Conservation (phyloP, 1,140 invertebrate genomes). For the Leptinotarsa undecemlineata region DNA sequence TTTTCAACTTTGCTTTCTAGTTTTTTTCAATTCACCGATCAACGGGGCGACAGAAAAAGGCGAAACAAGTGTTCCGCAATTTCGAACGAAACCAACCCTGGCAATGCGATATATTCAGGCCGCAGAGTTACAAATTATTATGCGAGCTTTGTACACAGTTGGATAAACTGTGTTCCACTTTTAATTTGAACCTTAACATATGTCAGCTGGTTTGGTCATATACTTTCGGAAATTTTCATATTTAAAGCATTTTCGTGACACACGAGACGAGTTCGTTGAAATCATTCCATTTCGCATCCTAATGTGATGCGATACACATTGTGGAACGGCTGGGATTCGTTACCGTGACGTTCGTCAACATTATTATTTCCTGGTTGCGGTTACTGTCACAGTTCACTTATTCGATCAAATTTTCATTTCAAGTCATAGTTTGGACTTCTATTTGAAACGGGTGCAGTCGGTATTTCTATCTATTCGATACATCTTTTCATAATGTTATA, state of each 20-base stretch:
- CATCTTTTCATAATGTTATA: no score
- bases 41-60: no score
- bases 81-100: no score
- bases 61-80: no score
- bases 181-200: conserved; percentile 27
- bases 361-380: not conserved
- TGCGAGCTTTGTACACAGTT: conserved; percentile 20
- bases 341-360: not conserved
- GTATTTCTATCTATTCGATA: no score
- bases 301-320: conserved; percentile 2
- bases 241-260: conserved; percentile 22
- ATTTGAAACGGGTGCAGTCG: no score
- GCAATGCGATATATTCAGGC: not conserved
- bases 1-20: no score
- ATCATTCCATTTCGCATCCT: not conserved
- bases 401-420: no score
- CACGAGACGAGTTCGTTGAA: not conserved
- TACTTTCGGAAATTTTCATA: conserved; percentile 24
- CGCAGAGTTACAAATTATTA: conserved; percentile 22
- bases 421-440: no score
- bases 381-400: not conserved
- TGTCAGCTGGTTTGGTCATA: conserved; percentile 27
- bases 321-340: not conserved
- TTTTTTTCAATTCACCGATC: no score
- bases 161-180: conserved; percentile 24